Evolutionary conservation across 2,797 vertebrate genomes (phyloP).

Genomic region (Anas capensis): DNA sequence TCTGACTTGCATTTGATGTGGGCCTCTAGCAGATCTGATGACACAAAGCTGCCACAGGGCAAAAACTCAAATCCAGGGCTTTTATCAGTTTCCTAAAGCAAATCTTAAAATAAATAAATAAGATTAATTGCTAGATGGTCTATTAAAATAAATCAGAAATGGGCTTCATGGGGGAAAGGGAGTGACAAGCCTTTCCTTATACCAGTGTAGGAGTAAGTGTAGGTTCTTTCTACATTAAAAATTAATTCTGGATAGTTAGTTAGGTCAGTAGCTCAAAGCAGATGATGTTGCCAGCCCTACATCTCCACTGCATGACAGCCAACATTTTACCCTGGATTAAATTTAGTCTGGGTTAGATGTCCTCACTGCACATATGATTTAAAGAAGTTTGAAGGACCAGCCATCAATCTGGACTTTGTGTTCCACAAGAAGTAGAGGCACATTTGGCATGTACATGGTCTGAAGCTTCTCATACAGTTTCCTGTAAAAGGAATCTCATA

Average conservation of each 20-base stretch:
- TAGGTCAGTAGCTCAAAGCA: neutral
- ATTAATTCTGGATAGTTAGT: neutral
- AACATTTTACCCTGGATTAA: neutral
- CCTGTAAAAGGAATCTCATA: neutral
- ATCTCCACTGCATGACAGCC: neutral
- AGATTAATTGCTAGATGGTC: neutral
- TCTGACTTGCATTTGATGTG: neutral
- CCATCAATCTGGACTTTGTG: neutral
- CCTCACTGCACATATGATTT: neutral
- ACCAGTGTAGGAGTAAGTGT: neutral
- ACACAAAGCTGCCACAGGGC: neutral
- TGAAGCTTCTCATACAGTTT: neutral
- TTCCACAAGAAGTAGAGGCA: neutral
- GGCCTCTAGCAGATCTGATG: neutral
- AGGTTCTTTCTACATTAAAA: neutral
- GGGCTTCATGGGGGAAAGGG: neutral
- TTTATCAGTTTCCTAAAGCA: neutral
- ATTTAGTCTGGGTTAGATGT: neutral
- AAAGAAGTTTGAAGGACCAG: neutral
- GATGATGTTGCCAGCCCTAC: neutral
- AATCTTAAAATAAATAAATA: neutral
- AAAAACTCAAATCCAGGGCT: neutral
- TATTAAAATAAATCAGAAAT: neutral
- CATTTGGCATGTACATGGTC: neutral
- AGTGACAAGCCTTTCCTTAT: neutral